Evolutionary conservation across 64 coral and sea anemone species (phyloP).

Genomic region (Porites lutea): DNA sequence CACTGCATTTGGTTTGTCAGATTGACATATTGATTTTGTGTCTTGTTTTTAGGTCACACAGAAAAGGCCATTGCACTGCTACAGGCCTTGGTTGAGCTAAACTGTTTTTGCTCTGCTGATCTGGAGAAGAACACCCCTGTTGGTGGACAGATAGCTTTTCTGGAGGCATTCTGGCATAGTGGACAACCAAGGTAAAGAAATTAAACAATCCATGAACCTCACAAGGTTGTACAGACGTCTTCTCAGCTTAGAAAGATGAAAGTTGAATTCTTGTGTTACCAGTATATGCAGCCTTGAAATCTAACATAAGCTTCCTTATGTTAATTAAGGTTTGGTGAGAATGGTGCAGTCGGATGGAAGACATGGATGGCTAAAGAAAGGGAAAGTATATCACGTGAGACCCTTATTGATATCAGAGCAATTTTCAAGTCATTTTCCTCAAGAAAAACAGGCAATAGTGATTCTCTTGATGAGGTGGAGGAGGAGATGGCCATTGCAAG

Average conservation of each 20-base stretch:
- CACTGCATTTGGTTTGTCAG: no score
- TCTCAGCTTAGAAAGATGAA: no score
- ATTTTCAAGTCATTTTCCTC: conserved; percentile 51
- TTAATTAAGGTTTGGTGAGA: conserved; percentile 87
- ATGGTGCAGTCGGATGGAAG: conserved; percentile 88
- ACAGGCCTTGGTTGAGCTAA: conserved; percentile 86
- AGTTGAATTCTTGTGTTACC: no score
- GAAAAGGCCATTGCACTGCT: conserved; percentile 92
- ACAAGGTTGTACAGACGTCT: no score
- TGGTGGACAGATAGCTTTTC: conserved; percentile 61
- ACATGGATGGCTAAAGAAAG: conserved; percentile 71
- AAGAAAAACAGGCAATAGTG: conserved; percentile 28
- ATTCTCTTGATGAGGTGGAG: conserved; percentile 41
- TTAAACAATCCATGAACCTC: no score
- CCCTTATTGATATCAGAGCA: conserved; percentile 53
- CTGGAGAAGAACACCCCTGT: conserved; percentile 56
- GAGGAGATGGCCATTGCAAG: conserved; percentile 11
- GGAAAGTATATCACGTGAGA: neutral
- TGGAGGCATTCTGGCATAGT: conserved; percentile 99
- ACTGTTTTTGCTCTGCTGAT: conserved; percentile 81
- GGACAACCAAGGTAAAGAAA: conserved; percentile 89
- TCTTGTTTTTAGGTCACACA: conserved; percentile 77
- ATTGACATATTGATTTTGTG: neutral
- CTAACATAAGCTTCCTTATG: neutral
- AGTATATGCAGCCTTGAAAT: no score